phyloP scores from a whole-genome alignment of 2,113 vertebrate species.

The Copsychus sechellarum region DNA sequence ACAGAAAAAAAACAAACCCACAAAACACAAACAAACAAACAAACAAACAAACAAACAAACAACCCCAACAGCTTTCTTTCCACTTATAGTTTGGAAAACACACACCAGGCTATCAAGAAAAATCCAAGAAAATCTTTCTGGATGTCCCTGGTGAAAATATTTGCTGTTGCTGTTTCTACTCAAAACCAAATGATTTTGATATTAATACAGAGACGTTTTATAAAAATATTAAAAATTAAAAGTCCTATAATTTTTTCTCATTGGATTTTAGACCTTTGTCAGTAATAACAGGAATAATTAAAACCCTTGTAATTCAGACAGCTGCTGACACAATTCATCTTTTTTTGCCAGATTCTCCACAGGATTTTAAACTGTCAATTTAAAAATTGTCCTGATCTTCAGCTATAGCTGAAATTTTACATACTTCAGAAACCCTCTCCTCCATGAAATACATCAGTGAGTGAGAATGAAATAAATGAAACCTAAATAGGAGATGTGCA shows the following conservation, averaged over 20 bases:
- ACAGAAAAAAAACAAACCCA: not conserved
- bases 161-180: not conserved
- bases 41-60: not conserved
- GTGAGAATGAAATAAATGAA: not conserved
- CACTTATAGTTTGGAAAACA: not conserved
- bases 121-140: not conserved
- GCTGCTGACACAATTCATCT: not conserved
- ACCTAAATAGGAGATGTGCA: not conserved
- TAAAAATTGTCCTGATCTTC: not conserved
- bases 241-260: not conserved
- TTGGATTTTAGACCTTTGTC: not conserved
- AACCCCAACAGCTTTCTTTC: not conserved
- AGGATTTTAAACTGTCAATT: not conserved
- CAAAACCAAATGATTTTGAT: not conserved
- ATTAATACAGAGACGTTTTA: not conserved
- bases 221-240: not conserved
- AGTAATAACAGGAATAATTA: not conserved
- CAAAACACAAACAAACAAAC: not conserved
- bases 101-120: not conserved
- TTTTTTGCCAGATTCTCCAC: not conserved
- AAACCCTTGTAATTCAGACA: not conserved
- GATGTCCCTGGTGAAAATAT: not conserved
- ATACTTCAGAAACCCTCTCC: not conserved
- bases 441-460: rapidly evolving
- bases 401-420: not conserved